phyloP scores from a whole-genome alignment of 2,797 vertebrate species.

The Acrossocheilus fasciatus region DNA sequence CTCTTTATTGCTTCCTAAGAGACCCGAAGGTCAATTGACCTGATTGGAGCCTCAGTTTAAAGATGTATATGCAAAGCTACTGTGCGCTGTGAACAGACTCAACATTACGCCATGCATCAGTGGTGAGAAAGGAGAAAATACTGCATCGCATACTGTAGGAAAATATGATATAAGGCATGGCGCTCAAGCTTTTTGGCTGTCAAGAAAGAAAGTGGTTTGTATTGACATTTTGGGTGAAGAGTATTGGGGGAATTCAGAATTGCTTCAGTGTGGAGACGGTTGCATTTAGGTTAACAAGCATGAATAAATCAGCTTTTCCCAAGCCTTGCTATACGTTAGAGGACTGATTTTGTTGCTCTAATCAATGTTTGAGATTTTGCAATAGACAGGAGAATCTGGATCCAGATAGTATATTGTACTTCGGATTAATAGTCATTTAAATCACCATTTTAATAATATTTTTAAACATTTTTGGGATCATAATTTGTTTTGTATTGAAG shows the following conservation, averaged over 20 bases:
- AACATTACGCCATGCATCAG: not conserved
- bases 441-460: not conserved
- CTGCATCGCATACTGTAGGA: not conserved
- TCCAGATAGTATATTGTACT: not conserved
- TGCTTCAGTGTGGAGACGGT: not conserved
- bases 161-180: not conserved
- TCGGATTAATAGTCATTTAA: not conserved
- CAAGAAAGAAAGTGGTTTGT: not conserved
- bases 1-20: conserved; percentile 5
- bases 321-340: not conserved
- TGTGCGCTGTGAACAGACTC: conserved; percentile 1
- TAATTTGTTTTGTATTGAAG: not conserved
- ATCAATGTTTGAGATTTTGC: not conserved
- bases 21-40: not conserved
- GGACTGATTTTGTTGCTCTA: not conserved
- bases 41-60: not conserved
- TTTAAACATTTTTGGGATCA: not conserved
- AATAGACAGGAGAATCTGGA: not conserved
- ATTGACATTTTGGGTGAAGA: not conserved
- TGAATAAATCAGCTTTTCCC: conserved; percentile 9
- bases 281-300: conserved; percentile 15
- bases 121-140: not conserved
- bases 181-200: not conserved
- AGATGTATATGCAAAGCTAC: not conserved
- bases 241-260: not conserved